Base-by-base conservation (phyloP, 2,888 invertebrate genomes). In the Nymphalis polychloros region DNA sequence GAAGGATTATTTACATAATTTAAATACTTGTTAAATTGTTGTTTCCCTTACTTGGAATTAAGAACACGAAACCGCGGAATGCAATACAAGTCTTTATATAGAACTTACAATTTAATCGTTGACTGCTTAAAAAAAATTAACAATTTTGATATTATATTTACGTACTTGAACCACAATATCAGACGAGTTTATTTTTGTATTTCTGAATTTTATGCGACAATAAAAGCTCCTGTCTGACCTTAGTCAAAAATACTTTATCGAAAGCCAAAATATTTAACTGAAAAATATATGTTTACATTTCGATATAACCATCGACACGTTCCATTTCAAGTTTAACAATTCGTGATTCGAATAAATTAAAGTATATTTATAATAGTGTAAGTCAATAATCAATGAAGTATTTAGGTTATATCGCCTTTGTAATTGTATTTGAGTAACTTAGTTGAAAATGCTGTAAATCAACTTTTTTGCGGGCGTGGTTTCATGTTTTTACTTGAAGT, bases 381-480 rank as follows among this genome's bases (percentile, higher is more conserved):
- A 35, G 6, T 20, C 31, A 7, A 17, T 31, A 17, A 17, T 31
- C 48, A 55, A 20, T 23, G 19, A 8, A 52, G 20, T 53, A 67
- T 66, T 66, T 17, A 41, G 60, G 59, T 55, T 27, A 68, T 64
- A 52, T 31, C 47, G 35, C 41, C 19, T 20, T 57, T 41, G 23
- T 16, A 53, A 53, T 20, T 41, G 35, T 49, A 57, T 57, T 57
- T 57, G 35, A 57, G 35, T 57, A 41, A 57, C 57, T 10, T 35
- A 19, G 35, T 57, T 57, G 19, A 27, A 64, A 61, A 68, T 61
- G 64, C 49, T 20, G 59, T 55, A 64, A 64, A 68, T 64, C 60
- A 55, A 64, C 60, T 61, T 31, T 67, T 57, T 59, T 27, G 52
- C 55, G 55, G 68, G 68, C 61, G 68, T 64, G 61, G 68, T 68